These are phyloP conservation scores for Otis tarda DNA, from an alignment of 2,113 vertebrate genomes.

Conservation along the genomic window DNA sequence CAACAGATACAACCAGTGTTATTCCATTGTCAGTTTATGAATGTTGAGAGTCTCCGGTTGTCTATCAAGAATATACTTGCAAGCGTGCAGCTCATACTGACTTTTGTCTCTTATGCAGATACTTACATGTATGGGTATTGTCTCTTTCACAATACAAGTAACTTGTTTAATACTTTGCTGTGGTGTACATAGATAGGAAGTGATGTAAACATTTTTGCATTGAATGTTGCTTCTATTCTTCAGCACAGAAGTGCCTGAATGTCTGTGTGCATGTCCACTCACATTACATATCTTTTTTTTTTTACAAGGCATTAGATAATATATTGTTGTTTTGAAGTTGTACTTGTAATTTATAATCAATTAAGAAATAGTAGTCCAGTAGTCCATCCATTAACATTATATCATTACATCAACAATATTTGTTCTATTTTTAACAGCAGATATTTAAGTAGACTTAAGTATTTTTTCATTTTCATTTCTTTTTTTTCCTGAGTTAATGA, in stretches of 20 bases:
- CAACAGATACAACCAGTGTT: background rate
- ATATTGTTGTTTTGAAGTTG: background rate
- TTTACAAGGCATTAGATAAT: background rate
- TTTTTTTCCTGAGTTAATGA: background rate
- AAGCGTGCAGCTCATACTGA: background rate
- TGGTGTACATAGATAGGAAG: background rate
- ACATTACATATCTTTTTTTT: background rate
- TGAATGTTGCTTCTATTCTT: background rate
- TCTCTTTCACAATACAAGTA: background rate
- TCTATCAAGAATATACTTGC: background rate
- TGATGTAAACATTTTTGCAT: background rate
- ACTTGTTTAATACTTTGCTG: background rate
- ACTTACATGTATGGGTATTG: background rate
- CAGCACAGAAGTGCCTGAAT: background rate
- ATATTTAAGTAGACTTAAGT: background rate
- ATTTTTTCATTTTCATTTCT: background rate
- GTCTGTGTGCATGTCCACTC: background rate
- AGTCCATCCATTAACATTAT: accelerated
- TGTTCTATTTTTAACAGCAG: background rate
- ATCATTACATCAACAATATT: background rate
- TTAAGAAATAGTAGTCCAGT: background rate
- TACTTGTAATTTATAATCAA: background rate
- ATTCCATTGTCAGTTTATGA: background rate
- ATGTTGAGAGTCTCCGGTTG: background rate
- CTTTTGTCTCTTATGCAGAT: background rate